Conservation (phyloP, 2,113 vertebrate species). For the Alethe diademata region DNA sequence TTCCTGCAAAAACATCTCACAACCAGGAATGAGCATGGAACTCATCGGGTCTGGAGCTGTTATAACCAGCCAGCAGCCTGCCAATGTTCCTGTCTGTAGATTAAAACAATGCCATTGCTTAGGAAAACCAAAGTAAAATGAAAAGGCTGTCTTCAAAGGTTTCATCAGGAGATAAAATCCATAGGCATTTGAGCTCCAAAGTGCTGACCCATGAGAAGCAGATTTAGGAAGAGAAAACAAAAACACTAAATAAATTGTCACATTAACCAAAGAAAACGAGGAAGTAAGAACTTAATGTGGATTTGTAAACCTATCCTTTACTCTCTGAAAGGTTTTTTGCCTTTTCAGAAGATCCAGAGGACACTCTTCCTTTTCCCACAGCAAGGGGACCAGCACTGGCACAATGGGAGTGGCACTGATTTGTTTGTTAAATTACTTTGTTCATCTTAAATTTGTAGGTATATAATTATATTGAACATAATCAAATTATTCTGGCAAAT, state of each 20-base stretch:
- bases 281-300: background rate
- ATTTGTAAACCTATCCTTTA: background rate
- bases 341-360: background rate
- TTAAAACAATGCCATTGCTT: background rate
- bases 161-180: background rate
- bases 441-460: background rate
- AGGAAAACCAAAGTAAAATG: background rate
- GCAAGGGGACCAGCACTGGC: background rate
- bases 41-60: background rate
- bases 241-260: background rate
- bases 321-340: background rate
- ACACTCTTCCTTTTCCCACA: background rate
- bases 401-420: background rate
- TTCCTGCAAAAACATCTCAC: conserved; percentile 5
- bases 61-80: background rate
- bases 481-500: background rate
- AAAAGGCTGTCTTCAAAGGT: background rate
- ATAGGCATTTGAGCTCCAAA: background rate
- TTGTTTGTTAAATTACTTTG: background rate
- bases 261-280: background rate
- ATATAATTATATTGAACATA: background rate
- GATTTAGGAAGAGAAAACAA: background rate
- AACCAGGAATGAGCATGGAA: background rate
- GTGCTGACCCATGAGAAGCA: background rate
- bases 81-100: fast-evolving